phyloP scores from a whole-genome alignment of 2,888 invertebrate genomes.

The Eristalinus sepulchralis region DNA sequence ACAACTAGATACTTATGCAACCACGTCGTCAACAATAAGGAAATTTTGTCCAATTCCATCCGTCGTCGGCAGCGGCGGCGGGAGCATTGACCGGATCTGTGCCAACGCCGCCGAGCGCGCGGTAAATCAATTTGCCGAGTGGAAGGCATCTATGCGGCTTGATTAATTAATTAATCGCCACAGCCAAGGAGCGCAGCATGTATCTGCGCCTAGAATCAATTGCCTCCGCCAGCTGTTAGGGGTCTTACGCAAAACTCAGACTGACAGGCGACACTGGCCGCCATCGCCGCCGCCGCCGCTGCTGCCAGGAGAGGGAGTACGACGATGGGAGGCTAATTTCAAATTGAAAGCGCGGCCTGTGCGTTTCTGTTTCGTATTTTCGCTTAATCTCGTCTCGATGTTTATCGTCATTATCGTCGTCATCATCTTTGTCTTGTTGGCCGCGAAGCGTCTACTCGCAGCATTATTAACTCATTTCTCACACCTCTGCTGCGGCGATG shows the following conservation, averaged over 20 bases:
- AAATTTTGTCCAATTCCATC: constrained; percentile 51
- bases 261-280: not conserved
- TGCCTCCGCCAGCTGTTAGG: not conserved
- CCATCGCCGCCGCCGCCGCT: no score
- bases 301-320: not conserved
- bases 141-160: not conserved
- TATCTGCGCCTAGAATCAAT: constrained; percentile 27
- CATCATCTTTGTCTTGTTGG: constrained; percentile 34
- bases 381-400: constrained; percentile 15
- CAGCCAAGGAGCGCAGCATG: not conserved
- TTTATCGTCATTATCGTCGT: constrained; percentile 13
- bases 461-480: constrained; percentile 45
- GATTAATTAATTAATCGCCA: constrained; percentile 49
- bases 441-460: not conserved
- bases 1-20: constrained; percentile 65
- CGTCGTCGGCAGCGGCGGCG: constrained; percentile 8
- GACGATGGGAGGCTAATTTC: constrained; percentile 2
- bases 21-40: constrained; percentile 62
- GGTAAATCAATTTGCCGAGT: constrained; percentile 39
- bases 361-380: not conserved
- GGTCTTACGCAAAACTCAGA: constrained; percentile 1
- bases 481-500: constrained; percentile 24
- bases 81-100: constrained; percentile 53
- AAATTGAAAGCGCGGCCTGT: not conserved
- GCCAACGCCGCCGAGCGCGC: not conserved